Conservation (phyloP, 2,888 invertebrate genomes). For the Stegophylla sp. region DNA sequence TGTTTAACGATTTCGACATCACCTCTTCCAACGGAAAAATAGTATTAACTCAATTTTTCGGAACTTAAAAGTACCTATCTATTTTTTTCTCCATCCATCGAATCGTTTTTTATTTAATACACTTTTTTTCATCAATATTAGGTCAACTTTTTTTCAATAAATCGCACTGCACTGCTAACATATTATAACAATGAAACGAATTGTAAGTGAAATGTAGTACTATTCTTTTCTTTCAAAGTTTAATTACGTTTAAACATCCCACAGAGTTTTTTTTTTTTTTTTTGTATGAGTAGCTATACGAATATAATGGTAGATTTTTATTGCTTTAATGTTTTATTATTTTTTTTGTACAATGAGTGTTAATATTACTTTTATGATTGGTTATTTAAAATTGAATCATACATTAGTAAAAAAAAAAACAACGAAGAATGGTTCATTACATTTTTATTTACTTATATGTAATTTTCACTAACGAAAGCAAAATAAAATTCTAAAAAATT, state of each 20-base stretch:
- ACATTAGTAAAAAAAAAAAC: no score
- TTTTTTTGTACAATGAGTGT: slow-evolving; percentile 9
- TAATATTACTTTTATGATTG: neutral
- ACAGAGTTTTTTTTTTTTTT: neutral
- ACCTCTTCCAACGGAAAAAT: no score
- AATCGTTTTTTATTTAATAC: neutral
- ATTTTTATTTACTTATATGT: no score
- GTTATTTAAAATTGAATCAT: neutral
- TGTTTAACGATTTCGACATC: no score
- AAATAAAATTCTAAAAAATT: no score
- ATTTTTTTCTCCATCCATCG: neutral
- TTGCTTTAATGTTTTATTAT: slow-evolving; percentile 10
- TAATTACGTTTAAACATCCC: slow-evolving; percentile 29
- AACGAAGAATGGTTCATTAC: no score
- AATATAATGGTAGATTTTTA: neutral
- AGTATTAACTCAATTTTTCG: no score
- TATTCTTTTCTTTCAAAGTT: neutral
- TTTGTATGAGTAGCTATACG: neutral
- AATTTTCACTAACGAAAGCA: no score
- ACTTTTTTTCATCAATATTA: neutral
- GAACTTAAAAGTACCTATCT: no score
- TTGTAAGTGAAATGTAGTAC: slow-evolving; percentile 6
- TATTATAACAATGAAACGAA: slow-evolving; percentile 17
- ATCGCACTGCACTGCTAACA: neutral
- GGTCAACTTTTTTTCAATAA: neutral